Percentiles rank a stretch among this genome's conserved stretches.
These are phyloP conservation scores for Cyphomyrus discorhynchus DNA, from an alignment of 2,113 vertebrate genomes.

Conservation along the genomic window DNA sequence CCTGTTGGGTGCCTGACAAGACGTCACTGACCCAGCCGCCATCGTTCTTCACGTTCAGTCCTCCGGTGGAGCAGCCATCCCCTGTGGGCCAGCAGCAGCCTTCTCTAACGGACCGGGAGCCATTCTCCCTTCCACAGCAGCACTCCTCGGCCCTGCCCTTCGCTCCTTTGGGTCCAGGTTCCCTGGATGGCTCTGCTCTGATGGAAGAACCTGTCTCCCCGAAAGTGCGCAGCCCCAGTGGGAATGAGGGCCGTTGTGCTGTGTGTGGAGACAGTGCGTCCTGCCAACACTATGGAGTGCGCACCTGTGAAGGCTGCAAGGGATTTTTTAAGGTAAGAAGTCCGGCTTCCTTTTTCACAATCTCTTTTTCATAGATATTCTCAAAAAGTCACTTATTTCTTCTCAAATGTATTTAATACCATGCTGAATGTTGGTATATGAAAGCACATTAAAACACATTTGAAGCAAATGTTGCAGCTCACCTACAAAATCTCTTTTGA, in stretches of 20 bases:
- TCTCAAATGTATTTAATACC: neutral
- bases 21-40: conserved; percentile 56
- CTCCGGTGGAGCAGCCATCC: conserved; percentile 53
- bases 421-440: neutral
- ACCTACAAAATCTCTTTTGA: neutral
- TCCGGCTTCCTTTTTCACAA: neutral
- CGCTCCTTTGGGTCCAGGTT: conserved; percentile 48
- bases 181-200: conserved; percentile 55
- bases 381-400: neutral
- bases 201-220: conserved; percentile 49
- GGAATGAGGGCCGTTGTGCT: conserved; percentile 75
- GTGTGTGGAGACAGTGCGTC: conserved; percentile 91
- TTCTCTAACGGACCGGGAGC: conserved; percentile 54
- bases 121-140: conserved; percentile 61
- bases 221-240: conserved; percentile 57
- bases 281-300: conserved; percentile 87
- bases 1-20: conserved; percentile 61
- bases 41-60: conserved; percentile 71
- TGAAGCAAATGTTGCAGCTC: neutral
- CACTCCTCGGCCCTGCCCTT: conserved; percentile 52
- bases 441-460: neutral
- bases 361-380: neutral
- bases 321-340: conserved; percentile 86
- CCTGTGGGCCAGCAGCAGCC: conserved; percentile 48
- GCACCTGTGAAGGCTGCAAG: conserved; percentile 91